A percentile compares a stretch with the other conserved stretches of the same genome.
Evolutionary conservation across 2,888 invertebrate species (phyloP).

Genomic region (Ochropacha duplaris): DNA sequence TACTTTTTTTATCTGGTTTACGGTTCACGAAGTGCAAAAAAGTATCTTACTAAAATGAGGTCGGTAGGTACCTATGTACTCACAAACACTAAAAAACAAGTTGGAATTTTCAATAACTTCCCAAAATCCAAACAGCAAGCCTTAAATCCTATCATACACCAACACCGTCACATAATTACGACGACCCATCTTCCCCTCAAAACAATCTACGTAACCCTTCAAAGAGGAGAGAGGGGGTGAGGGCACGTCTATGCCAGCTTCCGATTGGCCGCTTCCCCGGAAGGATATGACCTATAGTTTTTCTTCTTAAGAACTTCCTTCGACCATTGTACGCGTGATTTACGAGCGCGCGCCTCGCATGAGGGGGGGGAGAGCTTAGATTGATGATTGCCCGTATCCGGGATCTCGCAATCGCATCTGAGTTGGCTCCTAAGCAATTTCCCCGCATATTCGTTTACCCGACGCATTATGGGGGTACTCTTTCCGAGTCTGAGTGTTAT

Average conservation of each 20-base stretch:
- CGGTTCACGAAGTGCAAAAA: too few species aligned
- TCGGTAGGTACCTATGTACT: neutral
- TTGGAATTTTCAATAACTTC: neutral
- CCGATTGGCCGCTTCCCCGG: conserved; percentile 80
- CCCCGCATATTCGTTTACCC: conserved; percentile 80
- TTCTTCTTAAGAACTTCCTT: conserved; percentile 83
- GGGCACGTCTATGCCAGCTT: conserved; percentile 50
- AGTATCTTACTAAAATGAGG: too few species aligned
- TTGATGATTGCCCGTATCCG: conserved; percentile 79
- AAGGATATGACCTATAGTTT: conserved; percentile 84
- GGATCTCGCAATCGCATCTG: conserved; percentile 69
- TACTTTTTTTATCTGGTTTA: too few species aligned
- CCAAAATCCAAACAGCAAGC: conserved; percentile 6
- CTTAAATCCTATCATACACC: conserved; percentile 35
- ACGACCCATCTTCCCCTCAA: conserved; percentile 1
- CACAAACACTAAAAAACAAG: neutral
- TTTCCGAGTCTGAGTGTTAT: conserved; percentile 75
- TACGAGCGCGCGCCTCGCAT: conserved; percentile 52
- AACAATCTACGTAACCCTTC: conserved; percentile 54
- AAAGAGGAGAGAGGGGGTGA: conserved; percentile 35
- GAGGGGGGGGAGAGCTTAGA: conserved; percentile 61
- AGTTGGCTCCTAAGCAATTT: conserved; percentile 70
- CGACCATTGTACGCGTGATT: conserved; percentile 81
- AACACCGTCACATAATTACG: conserved; percentile 18
- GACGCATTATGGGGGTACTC: conserved; percentile 73